Percentiles rank a stretch among this genome's conserved stretches.
These are phyloP conservation scores for Coreoperca whiteheadi DNA, from an alignment of 2,113 vertebrate genomes.

Conservation along the genomic window DNA sequence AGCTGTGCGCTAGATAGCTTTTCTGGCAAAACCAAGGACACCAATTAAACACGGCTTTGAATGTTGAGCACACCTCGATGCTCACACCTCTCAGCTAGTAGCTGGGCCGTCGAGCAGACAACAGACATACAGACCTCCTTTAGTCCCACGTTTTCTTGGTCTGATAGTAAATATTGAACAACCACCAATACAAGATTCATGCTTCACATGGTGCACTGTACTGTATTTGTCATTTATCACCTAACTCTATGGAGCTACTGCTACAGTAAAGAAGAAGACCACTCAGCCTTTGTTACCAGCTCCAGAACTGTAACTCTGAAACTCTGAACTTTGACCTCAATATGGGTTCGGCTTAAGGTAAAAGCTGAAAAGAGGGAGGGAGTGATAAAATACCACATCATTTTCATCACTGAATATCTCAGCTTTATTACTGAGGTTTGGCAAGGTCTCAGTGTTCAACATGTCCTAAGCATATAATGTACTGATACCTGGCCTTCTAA, in stretches of 20 bases:
- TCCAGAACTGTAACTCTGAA: not conserved
- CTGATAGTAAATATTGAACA: conserved; percentile 20
- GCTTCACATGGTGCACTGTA: not conserved
- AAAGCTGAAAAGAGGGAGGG: no score
- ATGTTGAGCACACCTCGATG: conserved; percentile 34
- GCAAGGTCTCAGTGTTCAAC: conserved; percentile 17
- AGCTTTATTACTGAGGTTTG: not conserved
- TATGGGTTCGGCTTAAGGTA: not conserved
- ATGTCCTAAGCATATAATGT: conserved; percentile 13
- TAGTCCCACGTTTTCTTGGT: not conserved
- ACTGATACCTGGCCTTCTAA: not conserved
- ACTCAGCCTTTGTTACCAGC: not conserved
- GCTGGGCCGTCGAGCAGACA: not conserved
- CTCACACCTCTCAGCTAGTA: not conserved
- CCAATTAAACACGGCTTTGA: conserved; percentile 41
- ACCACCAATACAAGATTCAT: not conserved
- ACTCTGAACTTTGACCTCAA: not conserved
- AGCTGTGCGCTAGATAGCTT: conserved; percentile 58
- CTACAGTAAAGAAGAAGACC: not conserved
- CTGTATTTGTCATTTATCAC: not conserved
- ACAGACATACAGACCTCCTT: not conserved
- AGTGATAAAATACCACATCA: not conserved
- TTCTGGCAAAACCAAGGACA: conserved; percentile 34
- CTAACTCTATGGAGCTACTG: not conserved
- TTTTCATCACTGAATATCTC: not conserved